These are phyloP conservation scores for Drosophila ohnishii DNA, from an alignment of 1,140 invertebrate species.

Conservation along the genomic window DNA sequence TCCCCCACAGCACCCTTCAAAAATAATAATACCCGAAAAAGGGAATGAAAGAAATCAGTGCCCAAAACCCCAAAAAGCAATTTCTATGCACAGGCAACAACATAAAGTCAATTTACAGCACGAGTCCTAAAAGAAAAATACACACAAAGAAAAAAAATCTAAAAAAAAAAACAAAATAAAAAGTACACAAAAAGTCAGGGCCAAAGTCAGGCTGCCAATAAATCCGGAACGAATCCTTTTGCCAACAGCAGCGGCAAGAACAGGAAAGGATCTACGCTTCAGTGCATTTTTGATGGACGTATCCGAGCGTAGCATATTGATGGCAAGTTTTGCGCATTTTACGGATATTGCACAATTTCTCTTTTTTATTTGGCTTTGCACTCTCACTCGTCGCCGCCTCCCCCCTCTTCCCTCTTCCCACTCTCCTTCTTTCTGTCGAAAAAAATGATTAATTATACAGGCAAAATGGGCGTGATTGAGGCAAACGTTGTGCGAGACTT, in stretches of 20 bases:
- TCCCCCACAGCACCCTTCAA: not conserved
- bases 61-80: conserved; percentile 57
- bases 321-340: conserved; percentile 81
- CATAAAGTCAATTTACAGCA: conserved; percentile 77
- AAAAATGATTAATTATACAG: conserved; percentile 77
- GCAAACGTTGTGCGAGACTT: conserved; percentile 67
- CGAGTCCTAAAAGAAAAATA: conserved; percentile 51
- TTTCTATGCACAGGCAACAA: conserved; percentile 49
- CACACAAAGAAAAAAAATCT: conserved; percentile 8
- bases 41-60: conserved; percentile 32
- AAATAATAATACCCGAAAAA: conserved; percentile 24
- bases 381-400: not conserved
- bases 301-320: conserved; percentile 82
- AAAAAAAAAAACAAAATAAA: conserved; percentile 17
- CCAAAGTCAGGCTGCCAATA: conserved; percentile 66
- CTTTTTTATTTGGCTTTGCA: conserved; percentile 24
- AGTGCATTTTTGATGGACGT: conserved; percentile 81
- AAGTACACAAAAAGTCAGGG: conserved; percentile 19
- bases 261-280: conserved; percentile 80
- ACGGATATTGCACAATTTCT: conserved; percentile 80
- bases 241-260: conserved; percentile 59
- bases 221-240: conserved; percentile 81
- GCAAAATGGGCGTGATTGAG: conserved; percentile 62
- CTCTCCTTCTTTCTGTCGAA: conserved; percentile 4
- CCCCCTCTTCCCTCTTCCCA: too few relatives aligned